Evolutionary conservation across 2,113 vertebrate species (phyloP), one percentile per base, ranked within the genome.

Genomic region (Anser cygnoides): DNA sequence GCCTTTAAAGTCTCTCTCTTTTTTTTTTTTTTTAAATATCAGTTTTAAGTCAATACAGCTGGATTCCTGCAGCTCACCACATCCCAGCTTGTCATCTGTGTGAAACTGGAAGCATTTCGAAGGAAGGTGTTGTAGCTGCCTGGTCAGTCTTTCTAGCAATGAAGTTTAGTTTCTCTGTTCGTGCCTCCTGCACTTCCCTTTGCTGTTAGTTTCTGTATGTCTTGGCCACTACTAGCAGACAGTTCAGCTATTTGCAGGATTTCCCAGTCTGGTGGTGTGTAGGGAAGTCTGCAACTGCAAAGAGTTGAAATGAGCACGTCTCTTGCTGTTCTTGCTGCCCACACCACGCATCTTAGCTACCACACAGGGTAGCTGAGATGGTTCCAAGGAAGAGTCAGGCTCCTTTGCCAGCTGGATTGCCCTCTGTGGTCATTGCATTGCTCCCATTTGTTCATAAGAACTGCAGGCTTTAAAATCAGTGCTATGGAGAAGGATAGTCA

Each of bases 121-220:
- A 91, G 37, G 72, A 90, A 93, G 79, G 59, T 91, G 8, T 16
- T 78, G 35, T 26, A 93, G 68, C n/a, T 85, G 58, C 76, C 29
- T 74, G 62, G 4, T 17, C 41, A 62, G 87, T 93, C 93, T 96
- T 96, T 96, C 96, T 93, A 96, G 91, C 92, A 96, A 96, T 46
- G 63, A 92, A 95, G 67, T 82, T 92, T 23, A 83, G 81, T 71
- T 96, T 93, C 92, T 81, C 59, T 37, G 7, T 81, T 78, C 0
- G 0, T 68, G 70, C 84, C 68, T 87, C 71, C 71, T 26, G 19
- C 57, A 93, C 93, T 96, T 96, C 96, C 74, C 84, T 84, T 73
- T 87, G 77, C 13, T 62, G n/a, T 20, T 78, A 28, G 86, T 96
- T 97, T 92, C 95, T 94, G 54, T 84, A 63, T 66, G 41, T 79